Evolutionary conservation across 2,888 invertebrate genomes (phyloP).

Genomic region (Watsonalla cultraria): DNA sequence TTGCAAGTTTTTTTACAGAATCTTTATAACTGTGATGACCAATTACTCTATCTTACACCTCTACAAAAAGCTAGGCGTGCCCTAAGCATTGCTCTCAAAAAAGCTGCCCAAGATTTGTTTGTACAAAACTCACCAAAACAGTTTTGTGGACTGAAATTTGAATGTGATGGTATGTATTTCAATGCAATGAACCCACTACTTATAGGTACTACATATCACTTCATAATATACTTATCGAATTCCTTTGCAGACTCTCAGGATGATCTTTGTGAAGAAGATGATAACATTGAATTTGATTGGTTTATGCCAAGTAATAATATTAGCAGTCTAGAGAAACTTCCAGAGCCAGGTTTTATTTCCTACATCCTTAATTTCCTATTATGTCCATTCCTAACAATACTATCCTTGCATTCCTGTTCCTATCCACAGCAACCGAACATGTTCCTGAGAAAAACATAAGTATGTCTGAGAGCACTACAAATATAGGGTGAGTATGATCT

Average conservation of each 20-base stretch:
- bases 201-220: not conserved
- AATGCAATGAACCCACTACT: too few relatives aligned
- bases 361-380: conserved; percentile 10
- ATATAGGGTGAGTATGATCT: conserved; percentile 11
- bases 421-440: conserved; percentile 21
- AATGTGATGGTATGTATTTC: conserved; percentile 39
- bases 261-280: conserved; percentile 57
- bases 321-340: conserved; percentile 22
- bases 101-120: conserved; percentile 59
- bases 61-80: conserved; percentile 70
- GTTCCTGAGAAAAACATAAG: conserved; percentile 15
- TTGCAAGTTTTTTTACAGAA: conserved; percentile 25
- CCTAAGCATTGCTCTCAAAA: conserved; percentile 57
- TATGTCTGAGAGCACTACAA: conserved; percentile 6
- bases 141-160: conserved; percentile 36
- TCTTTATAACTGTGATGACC: conserved; percentile 41
- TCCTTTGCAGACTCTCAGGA: conserved; percentile 47
- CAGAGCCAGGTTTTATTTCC: conserved; percentile 44
- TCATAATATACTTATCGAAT: conserved; percentile 1
- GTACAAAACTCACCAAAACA: conserved; percentile 47
- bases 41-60: conserved; percentile 51
- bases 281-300: conserved; percentile 59
- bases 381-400: not conserved
- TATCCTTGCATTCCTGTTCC: conserved; percentile 15
- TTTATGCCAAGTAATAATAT: conserved; percentile 32